Conservation (phyloP, 2,113 vertebrate species). For the Rhizomys pruinosus region DNA sequence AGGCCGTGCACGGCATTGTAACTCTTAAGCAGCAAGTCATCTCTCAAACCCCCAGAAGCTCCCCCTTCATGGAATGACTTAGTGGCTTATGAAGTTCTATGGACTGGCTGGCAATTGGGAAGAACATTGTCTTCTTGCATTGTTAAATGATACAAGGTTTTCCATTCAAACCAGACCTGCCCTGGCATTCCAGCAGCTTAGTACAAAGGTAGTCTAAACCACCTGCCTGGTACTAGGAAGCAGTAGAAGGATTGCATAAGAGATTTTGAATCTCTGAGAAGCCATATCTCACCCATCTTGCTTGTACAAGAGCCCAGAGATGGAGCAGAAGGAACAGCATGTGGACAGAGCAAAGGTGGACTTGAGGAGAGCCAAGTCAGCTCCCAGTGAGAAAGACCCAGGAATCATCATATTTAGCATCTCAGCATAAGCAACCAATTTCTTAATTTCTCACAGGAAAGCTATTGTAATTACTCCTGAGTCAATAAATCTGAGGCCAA, state of each 20-base stretch:
- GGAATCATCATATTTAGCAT: neutral
- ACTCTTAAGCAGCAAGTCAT: neutral
- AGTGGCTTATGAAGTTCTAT: neutral
- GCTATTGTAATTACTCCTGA: neutral
- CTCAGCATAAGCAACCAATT: neutral
- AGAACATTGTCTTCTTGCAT: neutral
- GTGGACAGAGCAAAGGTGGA: fast-evolving
- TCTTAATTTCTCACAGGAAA: neutral
- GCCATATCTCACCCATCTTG: neutral
- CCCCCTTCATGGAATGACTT: too few species aligned
- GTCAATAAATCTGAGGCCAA: neutral
- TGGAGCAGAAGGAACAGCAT: neutral
- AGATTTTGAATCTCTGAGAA: neutral
- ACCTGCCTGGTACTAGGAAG: neutral
- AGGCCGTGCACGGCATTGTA: too few species aligned
- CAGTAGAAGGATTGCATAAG: neutral
- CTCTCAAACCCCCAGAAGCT: neutral
- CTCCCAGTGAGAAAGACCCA: neutral
- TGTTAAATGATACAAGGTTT: neutral
- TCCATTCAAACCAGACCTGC: neutral
- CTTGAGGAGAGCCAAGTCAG: neutral
- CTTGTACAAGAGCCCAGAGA: neutral
- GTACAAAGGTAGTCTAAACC: too few species aligned
- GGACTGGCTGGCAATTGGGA: neutral
- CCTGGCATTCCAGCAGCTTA: neutral